Percentiles rank a stretch among this genome's conserved stretches.
These are phyloP conservation scores for Chouioia cunea DNA, from an alignment of 2,888 invertebrate species.

Conservation along the genomic window DNA sequence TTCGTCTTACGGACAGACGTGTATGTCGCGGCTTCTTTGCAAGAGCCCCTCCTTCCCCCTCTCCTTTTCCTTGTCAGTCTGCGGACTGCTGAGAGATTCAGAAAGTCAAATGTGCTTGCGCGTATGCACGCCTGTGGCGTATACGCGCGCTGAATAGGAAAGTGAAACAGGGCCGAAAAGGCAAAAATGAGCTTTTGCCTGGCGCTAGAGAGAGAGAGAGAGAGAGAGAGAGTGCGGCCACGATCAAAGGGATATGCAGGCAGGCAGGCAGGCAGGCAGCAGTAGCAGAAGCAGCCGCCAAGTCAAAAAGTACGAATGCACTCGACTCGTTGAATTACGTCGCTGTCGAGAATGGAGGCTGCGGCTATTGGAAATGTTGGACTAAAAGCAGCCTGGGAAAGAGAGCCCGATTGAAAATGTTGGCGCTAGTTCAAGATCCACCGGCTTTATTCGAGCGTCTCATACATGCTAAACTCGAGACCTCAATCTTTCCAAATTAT, in stretches of 20 bases:
- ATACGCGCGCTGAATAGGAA: too few relatives aligned
- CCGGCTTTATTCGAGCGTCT: slow-evolving; percentile 57
- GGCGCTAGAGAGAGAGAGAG: slow-evolving; percentile 30
- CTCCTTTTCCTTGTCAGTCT: too few relatives aligned
- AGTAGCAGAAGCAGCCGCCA: slow-evolving; percentile 21
- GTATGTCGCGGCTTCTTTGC: too few relatives aligned
- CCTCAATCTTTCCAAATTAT: slow-evolving; percentile 52
- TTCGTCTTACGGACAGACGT: too few relatives aligned
- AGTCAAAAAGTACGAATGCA: slow-evolving; percentile 54
- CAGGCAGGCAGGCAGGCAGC: slow-evolving; percentile 5
- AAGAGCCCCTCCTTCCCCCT: too few relatives aligned
- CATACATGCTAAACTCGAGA: slow-evolving; percentile 56
- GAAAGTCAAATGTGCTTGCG: slow-evolving; percentile 30
- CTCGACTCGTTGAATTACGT: slow-evolving; percentile 59
- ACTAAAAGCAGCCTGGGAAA: slow-evolving; percentile 15
- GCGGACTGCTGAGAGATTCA: slow-evolving; percentile 18
- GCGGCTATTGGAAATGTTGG: slow-evolving; percentile 34
- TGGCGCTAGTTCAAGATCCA: slow-evolving; percentile 60
- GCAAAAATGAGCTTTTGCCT: slow-evolving; percentile 33
- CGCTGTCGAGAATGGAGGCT: slow-evolving; percentile 51
- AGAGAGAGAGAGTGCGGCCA: neutral
- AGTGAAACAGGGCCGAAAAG: slow-evolving; percentile 22
- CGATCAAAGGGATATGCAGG: neutral
- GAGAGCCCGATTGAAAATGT: slow-evolving; percentile 60
- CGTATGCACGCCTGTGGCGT: too few relatives aligned